A percentile compares a stretch with the other conserved stretches of the same genome.
phyloP scores from a whole-genome alignment of 2,113 vertebrate species.

The Semicossyphus pulcher region DNA sequence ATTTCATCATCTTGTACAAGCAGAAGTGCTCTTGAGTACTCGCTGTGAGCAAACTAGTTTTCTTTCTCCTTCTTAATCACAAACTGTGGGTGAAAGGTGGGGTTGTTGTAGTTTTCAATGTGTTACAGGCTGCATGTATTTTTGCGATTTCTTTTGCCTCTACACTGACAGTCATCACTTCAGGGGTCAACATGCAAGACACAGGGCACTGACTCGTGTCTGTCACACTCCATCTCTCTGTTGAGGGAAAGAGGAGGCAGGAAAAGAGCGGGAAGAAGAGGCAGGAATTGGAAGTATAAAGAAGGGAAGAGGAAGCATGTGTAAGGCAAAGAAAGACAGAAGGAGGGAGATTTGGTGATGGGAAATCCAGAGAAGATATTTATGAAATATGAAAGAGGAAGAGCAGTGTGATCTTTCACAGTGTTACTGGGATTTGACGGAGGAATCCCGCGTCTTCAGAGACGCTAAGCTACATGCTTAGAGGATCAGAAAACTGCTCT shows the following conservation, averaged over 20 bases:
- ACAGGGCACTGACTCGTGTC: constrained; percentile 5
- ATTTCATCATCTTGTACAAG: neutral
- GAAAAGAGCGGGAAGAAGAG: neutral
- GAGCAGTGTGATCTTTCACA: constrained; percentile 1
- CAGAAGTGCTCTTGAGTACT: constrained; percentile 8
- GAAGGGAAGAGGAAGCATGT: constrained; percentile 8
- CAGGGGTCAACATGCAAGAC: constrained; percentile 1
- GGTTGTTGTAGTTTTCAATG: neutral
- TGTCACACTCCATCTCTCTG: constrained; percentile 20
- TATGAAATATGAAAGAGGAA: constrained; percentile 11
- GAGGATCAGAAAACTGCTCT: constrained; percentile 57
- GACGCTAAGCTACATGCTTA: constrained; percentile 43
- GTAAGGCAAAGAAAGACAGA: constrained; percentile 26
- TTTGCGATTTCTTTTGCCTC: constrained; percentile 19
- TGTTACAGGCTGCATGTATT: neutral
- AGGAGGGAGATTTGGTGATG: constrained; percentile 15
- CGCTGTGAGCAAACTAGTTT: constrained; percentile 27
- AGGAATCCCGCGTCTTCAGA: constrained; percentile 54
- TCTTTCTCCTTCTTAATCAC: too few species aligned
- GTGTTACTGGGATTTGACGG: constrained; percentile 6
- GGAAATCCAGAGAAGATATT: constrained; percentile 28
- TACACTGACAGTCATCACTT: constrained; percentile 6
- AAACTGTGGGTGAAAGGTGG: too few species aligned
- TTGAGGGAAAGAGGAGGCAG: constrained; percentile 2
- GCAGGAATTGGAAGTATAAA: neutral